Conservation (phyloP, 2,113 vertebrate species). For the Seriola dumerili region DNA sequence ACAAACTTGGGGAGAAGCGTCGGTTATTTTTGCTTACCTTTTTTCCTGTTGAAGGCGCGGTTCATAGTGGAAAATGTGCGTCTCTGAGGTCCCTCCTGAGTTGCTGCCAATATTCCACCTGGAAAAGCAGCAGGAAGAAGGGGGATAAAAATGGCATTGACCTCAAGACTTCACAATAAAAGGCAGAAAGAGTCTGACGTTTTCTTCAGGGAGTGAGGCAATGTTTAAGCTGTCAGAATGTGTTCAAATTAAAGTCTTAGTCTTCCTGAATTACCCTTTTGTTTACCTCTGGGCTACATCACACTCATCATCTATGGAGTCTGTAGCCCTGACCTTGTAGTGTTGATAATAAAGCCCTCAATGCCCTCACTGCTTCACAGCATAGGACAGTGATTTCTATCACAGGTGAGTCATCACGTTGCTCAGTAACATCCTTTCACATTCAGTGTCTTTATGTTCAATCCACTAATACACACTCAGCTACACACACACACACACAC, state of each 20-base stretch:
- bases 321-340: not conserved
- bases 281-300: constrained; percentile 26
- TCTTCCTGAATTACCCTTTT: constrained; percentile 9
- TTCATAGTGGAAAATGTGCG: constrained; percentile 89
- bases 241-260: constrained; percentile 15
- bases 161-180: constrained; percentile 29
- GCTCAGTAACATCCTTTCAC: not conserved
- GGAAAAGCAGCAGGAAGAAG: constrained; percentile 51
- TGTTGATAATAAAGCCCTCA: constrained; percentile 12
- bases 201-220: constrained; percentile 19
- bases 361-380: not conserved
- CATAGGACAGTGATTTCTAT: not conserved
- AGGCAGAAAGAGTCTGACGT: not conserved
- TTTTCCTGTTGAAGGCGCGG: constrained; percentile 94
- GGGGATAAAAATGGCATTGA: constrained; percentile 32
- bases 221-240: constrained; percentile 35
- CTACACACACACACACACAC: constrained; percentile 4
- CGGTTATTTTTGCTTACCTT: constrained; percentile 83
- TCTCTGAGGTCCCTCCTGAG: constrained; percentile 58
- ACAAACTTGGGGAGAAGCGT: not conserved
- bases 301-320: constrained; percentile 19
- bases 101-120: constrained; percentile 79
- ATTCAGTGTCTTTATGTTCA: constrained; percentile 2
- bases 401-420: not conserved
- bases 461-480: too few relatives aligned